Conservation (phyloP, 1,140 invertebrate species). For the Campoletis sonorensis region DNA sequence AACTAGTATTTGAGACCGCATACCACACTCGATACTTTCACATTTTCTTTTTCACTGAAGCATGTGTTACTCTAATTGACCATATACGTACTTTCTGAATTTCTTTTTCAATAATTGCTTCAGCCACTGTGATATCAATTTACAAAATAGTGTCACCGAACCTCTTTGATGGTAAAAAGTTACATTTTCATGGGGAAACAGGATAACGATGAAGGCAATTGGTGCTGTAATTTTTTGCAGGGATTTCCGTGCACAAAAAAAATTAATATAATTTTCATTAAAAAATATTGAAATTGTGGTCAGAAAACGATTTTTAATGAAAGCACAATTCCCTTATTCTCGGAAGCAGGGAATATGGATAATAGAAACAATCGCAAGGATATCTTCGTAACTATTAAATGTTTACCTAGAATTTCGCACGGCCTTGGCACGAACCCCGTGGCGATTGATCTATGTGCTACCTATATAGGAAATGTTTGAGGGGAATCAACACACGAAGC, state of each 20-base stretch:
- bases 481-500: neutral
- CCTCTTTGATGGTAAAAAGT: neutral
- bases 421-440: neutral
- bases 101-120: neutral
- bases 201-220: no score
- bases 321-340: neutral
- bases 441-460: neutral
- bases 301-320: no score
- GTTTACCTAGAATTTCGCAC: neutral
- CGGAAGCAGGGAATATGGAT: neutral
- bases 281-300: no score
- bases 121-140: no score
- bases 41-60: neutral
- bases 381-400: neutral
- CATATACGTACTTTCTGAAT: slow-evolving; percentile 3
- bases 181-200: neutral
- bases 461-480: slow-evolving; percentile 1
- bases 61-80: neutral
- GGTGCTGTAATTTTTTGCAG: no score
- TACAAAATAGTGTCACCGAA: no score
- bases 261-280: no score
- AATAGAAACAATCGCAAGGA: neutral
- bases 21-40: neutral
- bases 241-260: no score
- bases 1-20: neutral